Evolutionary conservation across 2,797 vertebrate genomes (phyloP), one percentile per base, ranked within the genome.

Genomic region (Lithobates sylvaticus): DNA sequence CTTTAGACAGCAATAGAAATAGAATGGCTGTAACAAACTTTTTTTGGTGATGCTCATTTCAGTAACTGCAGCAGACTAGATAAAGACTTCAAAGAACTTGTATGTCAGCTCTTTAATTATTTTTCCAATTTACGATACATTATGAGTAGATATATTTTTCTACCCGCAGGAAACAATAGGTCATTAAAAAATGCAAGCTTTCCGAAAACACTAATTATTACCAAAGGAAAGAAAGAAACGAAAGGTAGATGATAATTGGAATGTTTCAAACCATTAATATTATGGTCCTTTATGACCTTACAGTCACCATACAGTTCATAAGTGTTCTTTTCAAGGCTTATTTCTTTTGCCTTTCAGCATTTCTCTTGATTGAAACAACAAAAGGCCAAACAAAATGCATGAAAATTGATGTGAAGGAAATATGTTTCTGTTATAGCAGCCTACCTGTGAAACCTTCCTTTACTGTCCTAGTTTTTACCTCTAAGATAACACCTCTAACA

Each of bases 21-120:
- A 61, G 21, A 23, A 6, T 58, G 18, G 6, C 7, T 61, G 54
- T 61, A 23, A 9, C 21, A 36, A 77, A 61, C 54, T 34, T 32
- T 32, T 58, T 61, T n/a, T 61, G 18, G 75, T 36, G 32, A 77
- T 61, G 6, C 47, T 32, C 34, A 65, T 34, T 65, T 44, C 3
- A 64, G 54, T 36, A 61, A 36, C 36, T 78, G 39, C 32, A 26
- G 9, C 32, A 39, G 61, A 78, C 76, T 42, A 74, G 70, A 74
- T 58, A 73, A 73, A 72, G 54, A 42, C 80, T 64, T 82, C 54
- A 82, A 82, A 74, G 54, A 16, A 73, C 13, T 64, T 26, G 4
- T 44, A 73, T 29, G 54, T 74, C 36, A n/a, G 27, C 23, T 64
- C 74, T 76, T 82, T 82, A 42, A 82, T 64, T 73, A 44, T 80